phyloP scores from a whole-genome alignment of 2,797 vertebrate species.

The Holocentrus rufus region DNA sequence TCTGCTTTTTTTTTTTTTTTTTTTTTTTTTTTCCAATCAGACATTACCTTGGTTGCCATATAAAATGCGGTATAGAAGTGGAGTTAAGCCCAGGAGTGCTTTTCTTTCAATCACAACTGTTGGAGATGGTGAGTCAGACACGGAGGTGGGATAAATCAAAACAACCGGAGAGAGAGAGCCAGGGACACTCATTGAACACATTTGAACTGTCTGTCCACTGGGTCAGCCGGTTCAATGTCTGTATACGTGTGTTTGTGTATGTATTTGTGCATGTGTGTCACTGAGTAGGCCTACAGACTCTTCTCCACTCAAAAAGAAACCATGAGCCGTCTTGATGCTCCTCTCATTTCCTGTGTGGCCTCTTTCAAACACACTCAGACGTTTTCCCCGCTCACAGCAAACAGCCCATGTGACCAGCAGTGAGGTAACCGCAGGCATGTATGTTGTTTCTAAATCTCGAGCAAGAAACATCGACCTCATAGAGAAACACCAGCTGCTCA shows the following conservation, averaged over 20 bases:
- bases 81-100: constrained; percentile 22
- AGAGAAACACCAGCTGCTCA: neutral
- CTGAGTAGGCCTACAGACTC: constrained; percentile 1
- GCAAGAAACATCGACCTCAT: neutral
- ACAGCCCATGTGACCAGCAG: constrained; percentile 10
- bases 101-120: constrained; percentile 55
- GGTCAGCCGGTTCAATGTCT: constrained; percentile 42
- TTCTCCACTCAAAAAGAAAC: constrained; percentile 28
- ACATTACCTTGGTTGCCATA: constrained; percentile 53
- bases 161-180: constrained; percentile 50
- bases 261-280: neutral
- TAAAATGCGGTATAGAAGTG: constrained; percentile 38
- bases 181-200: constrained; percentile 51
- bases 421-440: constrained; percentile 18
- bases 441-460: constrained; percentile 14
- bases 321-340: constrained; percentile 17
- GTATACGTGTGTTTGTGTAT: neutral
- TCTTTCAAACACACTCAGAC: constrained; percentile 23
- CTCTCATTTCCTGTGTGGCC: constrained; percentile 21
- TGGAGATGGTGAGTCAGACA: constrained; percentile 65
- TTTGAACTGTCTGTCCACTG: constrained; percentile 58
- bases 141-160: constrained; percentile 63
- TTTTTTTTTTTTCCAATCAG: constrained; percentile 18
- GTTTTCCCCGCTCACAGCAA: constrained; percentile 29
- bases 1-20: constrained; percentile 7